Conservation (phyloP, 2,113 vertebrate genomes). For the Zeus faber region DNA sequence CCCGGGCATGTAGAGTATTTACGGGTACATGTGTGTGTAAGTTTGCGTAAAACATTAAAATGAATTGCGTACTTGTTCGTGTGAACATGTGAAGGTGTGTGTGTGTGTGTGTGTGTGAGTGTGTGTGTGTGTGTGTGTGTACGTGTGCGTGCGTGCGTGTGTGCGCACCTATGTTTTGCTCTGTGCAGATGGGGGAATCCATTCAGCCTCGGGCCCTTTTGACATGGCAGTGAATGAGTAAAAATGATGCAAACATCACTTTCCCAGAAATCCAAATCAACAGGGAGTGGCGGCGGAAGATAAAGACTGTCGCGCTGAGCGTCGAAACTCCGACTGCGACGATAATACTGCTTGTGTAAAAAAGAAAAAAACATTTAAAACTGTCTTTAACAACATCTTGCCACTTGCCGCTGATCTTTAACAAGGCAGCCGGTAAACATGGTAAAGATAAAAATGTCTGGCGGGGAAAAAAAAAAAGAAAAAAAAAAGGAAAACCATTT, state of each 20-base stretch:
- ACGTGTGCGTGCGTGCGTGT: neutral
- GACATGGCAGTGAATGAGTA: conserved; percentile 8
- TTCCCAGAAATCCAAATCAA: no score
- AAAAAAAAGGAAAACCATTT: no score
- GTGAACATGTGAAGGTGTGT: conserved; percentile 1
- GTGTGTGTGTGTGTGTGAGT: conserved; percentile 8
- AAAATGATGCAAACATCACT: no score
- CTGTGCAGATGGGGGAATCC: neutral
- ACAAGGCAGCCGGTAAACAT: conserved; percentile 37
- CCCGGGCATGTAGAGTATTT: no score
- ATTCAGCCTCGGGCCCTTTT: conserved; percentile 14
- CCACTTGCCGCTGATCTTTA: no score
- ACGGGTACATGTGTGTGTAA: conserved; percentile 8
- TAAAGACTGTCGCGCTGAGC: conserved; percentile 29
- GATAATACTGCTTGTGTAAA: no score
- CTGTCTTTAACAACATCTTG: no score
- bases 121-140: conserved; percentile 15
- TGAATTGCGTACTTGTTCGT: conserved; percentile 6
- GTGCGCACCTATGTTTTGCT: neutral
- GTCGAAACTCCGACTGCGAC: no score
- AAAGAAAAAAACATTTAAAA: no score
- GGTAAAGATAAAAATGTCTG: conserved; percentile 31
- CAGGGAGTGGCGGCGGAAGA: conserved; percentile 28
- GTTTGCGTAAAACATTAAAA: neutral
- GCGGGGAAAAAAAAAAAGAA: conserved; percentile 21